A percentile compares a stretch with the other conserved stretches of the same genome.
These are phyloP conservation scores for Malurus splendens DNA, from an alignment of 2,797 vertebrate genomes.

Conservation along the genomic window DNA sequence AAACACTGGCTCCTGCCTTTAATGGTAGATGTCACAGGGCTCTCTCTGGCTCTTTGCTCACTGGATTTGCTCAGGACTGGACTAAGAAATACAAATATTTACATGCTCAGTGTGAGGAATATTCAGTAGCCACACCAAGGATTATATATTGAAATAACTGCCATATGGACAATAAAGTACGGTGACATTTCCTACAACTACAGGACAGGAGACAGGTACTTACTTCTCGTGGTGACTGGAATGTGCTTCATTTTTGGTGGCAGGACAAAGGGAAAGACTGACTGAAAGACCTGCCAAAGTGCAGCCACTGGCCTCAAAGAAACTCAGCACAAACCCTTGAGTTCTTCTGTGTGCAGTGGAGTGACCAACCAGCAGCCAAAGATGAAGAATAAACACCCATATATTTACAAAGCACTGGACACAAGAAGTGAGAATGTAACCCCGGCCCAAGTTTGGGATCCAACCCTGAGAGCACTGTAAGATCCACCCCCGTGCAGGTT, in stretches of 20 bases:
- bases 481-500: background rate
- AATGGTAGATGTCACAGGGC: background rate
- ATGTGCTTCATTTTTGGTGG: constrained; percentile 17
- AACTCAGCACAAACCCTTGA: constrained; percentile 37
- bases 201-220: background rate
- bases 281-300: background rate
- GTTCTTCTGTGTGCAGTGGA: constrained; percentile 4
- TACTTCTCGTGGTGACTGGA: constrained; percentile 36
- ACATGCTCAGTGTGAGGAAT: constrained; percentile 28
- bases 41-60: background rate
- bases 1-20: background rate
- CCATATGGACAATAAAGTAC: background rate
- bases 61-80: background rate
- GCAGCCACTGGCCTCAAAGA: constrained; percentile 28
- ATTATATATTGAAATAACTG: constrained; percentile 6
- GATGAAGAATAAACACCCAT: constrained; percentile 12
- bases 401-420: constrained; percentile 46
- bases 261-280: background rate
- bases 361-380: constrained; percentile 39
- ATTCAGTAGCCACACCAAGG: constrained; percentile 2
- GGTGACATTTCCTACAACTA: background rate
- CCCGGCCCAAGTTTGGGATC: background rate
- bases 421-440: constrained; percentile 30
- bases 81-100: constrained; percentile 15
- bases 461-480: background rate